A percentile compares a stretch with the other conserved stretches of the same genome.
Evolutionary conservation across 1,140 invertebrate genomes (phyloP).

Genomic region (Battus philenor): DNA sequence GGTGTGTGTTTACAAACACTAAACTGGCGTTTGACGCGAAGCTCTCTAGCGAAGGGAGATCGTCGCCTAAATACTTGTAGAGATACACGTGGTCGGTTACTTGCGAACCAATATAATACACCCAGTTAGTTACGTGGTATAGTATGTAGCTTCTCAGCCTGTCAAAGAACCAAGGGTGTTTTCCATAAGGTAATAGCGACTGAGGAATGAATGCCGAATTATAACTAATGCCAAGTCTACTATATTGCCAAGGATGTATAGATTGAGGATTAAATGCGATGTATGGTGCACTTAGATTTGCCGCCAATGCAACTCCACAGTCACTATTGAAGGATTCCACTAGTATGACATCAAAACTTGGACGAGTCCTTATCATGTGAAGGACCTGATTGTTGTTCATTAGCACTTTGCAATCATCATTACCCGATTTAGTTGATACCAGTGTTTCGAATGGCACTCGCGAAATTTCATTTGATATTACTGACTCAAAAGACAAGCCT

Average conservation of each 20-base stretch:
- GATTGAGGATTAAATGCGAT: conserved; percentile 78
- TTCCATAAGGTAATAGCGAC: conserved; percentile 66
- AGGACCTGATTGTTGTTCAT: conserved; percentile 72
- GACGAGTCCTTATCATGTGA: conserved; percentile 64
- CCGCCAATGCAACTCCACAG: conserved; percentile 77
- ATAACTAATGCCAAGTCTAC: conserved; percentile 74
- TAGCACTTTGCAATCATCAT: conserved; percentile 74
- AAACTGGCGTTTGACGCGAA: conserved; percentile 76
- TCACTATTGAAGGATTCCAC: conserved; percentile 80
- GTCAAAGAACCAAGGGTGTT: conserved; percentile 76
- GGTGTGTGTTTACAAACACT: conserved; percentile 79
- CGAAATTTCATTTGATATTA: conserved; percentile 60
- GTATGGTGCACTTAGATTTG: conserved; percentile 76
- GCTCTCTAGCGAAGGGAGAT: conserved; percentile 74
- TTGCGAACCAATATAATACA: conserved; percentile 69
- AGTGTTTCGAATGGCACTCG: conserved; percentile 64
- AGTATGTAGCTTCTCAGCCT: conserved; percentile 75
- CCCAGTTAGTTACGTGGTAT: conserved; percentile 67
- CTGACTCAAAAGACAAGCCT: conserved; percentile 61
- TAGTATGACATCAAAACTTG: conserved; percentile 78
- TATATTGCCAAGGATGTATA: conserved; percentile 78
- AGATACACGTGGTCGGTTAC: conserved; percentile 74
- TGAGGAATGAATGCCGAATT: conserved; percentile 77
- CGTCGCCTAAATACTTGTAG: conserved; percentile 75
- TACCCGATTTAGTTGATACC: conserved; percentile 63